These are phyloP conservation scores for Agrotis ipsilon DNA, from an alignment of 2,888 invertebrate species.

Conservation along the genomic window DNA sequence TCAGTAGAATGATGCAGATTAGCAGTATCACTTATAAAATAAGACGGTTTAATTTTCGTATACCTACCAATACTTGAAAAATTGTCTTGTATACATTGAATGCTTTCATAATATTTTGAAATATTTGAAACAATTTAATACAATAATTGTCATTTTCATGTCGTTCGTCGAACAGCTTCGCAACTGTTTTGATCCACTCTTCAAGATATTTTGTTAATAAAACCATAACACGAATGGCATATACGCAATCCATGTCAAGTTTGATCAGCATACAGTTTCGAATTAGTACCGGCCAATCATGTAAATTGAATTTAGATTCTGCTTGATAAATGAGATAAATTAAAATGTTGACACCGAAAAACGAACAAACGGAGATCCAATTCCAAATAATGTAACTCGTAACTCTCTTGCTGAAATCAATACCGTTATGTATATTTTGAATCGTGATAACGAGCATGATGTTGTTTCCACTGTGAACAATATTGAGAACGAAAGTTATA, in stretches of 20 bases:
- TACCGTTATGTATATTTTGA: neutral
- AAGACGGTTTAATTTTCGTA: too few relatives aligned
- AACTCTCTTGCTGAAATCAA: neutral
- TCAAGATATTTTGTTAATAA: slow-evolving; percentile 5
- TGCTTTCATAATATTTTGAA: neutral
- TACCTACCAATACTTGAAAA: too few relatives aligned
- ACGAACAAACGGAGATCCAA: neutral
- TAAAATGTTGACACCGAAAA: slow-evolving; percentile 4
- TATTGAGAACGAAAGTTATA: slow-evolving; percentile 1
- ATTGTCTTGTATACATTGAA: too few relatives aligned
- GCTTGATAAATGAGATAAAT: neutral
- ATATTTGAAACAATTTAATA: neutral
- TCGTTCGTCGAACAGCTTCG: neutral
- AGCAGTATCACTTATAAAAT: too few relatives aligned
- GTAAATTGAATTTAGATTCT: neutral
- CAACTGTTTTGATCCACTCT: neutral
- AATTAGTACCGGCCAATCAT: neutral
- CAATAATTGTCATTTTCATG: neutral
- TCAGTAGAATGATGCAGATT: too few relatives aligned
- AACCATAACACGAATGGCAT: neutral
- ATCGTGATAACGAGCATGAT: neutral
- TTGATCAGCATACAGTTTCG: slow-evolving; percentile 1
- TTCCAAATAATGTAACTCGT: slow-evolving; percentile 5
- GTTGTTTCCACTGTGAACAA: neutral
- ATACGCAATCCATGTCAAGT: slow-evolving; percentile 3